Evolutionary conservation across 2,113 vertebrate genomes (phyloP), one percentile per base, ranked within the genome.

Genomic region (Meleagris gallopavo): DNA sequence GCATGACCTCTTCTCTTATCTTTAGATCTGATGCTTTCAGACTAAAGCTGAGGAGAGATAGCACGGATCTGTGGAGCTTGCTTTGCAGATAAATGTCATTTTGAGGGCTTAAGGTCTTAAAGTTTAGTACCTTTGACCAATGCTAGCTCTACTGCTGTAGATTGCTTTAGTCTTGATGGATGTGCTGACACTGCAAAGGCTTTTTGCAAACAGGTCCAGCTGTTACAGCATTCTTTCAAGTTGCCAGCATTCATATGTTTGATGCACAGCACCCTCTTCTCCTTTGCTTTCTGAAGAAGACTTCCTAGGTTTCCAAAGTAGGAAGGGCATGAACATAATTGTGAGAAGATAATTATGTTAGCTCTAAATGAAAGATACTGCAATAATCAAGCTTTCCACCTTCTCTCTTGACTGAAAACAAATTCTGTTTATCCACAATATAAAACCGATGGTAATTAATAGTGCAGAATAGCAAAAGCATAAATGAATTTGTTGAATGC

Each of bases 1-100:
- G 54, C 78, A 16, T 80, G 89, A 94, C 84, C 83, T 94, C 34
- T 19, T 16, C 12, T 86, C 61, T 90, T 83, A 86, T 90, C 86
- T 87, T 78, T 25, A 32, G n/a, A 91, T 93, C 34, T 0, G 17
- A 55, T 88, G 50, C 57, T 72, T 81, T 93, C 83, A 70, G 25
- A 52, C 46, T 1, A 3, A 62, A 80, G 48, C 32, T 71, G 64
- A 91, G 78, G 77, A 90, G 81, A 74, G 66, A 43, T 32, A 43
- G n/a, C 17, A 36, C 9, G 75, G 60, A 45, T 73, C 45, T 83
- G 62, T 64, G 36, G 18, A 36, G 10, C 41, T 83, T 52, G 34
- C 46, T 88, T 27, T 94, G 77, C 43, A 87, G 72, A 91, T 3
- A 1, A 70, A 79, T 85, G 41, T 29, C 27, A 62, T 50, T 60